Evolutionary conservation across 2,888 invertebrate genomes (phyloP), one percentile per base, ranked within the genome.

Genomic region (Apocheima hispidaria): DNA sequence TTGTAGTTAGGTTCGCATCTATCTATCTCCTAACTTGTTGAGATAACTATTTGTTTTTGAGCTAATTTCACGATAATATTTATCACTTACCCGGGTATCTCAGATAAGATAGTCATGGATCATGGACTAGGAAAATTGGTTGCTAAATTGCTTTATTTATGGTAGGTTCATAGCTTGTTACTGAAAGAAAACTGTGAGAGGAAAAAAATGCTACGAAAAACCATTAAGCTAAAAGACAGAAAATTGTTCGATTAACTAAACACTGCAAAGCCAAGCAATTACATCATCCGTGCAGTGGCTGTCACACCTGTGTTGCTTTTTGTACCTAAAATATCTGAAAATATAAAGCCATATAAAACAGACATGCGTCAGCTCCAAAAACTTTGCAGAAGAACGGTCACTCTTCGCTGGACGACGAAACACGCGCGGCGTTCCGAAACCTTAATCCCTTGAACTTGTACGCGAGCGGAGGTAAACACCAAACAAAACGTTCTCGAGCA

Each of bases 371-470:
- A 53, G 41, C 9, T 2, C 46, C 51, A 58, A 65, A 68, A 68
- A 61, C 55, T 20, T 49, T 64, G 53, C 65, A 23, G 65, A 60
- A 65, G 53, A 64, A 66, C 73, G 79, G 54, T 72, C 84, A 73
- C 18, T 68, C 49, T 73, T 44, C 49, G 63, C 64, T 82, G 80
- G 83, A 23, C 66, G 33, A 12, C 2, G 20, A 44, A 44, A 14
- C 16, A 40, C 46, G 41, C 5, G 48, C 76, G 77, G 48, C 76
- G 77, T 77, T 77, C 77, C 75, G 69, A 76, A 73, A 77, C 72
- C 74, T 70, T 74, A 84, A 86, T 87, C 88, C 88, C 90, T 90
- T 91, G 90, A 91, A 90, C 89, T 90, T 90, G 88, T 83, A 83
- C 75, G 72, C 71, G 79, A 74, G 79, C 46, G 51, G 51, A 56